phyloP scores from a whole-genome alignment of 2,113 vertebrate genomes.

The Rynchops niger region DNA sequence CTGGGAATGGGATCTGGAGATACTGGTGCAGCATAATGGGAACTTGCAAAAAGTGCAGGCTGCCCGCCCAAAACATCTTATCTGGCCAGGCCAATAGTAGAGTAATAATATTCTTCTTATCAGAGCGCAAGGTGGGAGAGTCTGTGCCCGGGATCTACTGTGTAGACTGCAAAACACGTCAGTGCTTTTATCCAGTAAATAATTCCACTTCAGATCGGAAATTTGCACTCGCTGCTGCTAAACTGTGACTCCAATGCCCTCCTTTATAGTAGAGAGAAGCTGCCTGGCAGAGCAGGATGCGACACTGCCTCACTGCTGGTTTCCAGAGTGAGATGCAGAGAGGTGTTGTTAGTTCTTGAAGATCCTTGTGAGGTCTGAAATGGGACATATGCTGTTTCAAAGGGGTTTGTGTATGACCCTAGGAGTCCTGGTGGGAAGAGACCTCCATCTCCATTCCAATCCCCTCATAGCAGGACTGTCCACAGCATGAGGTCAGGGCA shows the following conservation, averaged over 20 bases:
- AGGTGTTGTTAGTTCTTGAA: neutral
- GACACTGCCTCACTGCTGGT: neutral
- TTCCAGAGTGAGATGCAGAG: neutral
- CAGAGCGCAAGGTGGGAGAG: conserved; percentile 46
- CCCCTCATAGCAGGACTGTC: neutral
- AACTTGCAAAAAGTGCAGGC: conserved; percentile 34
- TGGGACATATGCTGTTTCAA: neutral
- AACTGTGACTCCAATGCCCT: neutral
- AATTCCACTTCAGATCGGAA: neutral
- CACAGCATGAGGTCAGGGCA: rapidly evolving
- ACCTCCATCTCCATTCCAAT: neutral
- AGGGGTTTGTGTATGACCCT: neutral
- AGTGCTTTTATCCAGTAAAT: neutral
- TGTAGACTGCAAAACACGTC: neutral
- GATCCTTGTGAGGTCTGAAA: neutral
- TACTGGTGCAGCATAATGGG: conserved; percentile 42
- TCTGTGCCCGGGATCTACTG: neutral
- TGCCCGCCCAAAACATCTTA: conserved; percentile 77
- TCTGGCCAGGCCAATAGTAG: conserved; percentile 67
- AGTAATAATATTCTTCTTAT: conserved; percentile 72
- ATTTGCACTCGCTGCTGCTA: neutral
- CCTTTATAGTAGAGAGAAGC: neutral
- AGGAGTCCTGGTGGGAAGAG: neutral
- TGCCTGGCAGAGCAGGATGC: neutral
- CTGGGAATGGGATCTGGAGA: conserved; percentile 43